phyloP scores from a whole-genome alignment of 1,140 invertebrate genomes.

The Glossosoma conforme region DNA sequence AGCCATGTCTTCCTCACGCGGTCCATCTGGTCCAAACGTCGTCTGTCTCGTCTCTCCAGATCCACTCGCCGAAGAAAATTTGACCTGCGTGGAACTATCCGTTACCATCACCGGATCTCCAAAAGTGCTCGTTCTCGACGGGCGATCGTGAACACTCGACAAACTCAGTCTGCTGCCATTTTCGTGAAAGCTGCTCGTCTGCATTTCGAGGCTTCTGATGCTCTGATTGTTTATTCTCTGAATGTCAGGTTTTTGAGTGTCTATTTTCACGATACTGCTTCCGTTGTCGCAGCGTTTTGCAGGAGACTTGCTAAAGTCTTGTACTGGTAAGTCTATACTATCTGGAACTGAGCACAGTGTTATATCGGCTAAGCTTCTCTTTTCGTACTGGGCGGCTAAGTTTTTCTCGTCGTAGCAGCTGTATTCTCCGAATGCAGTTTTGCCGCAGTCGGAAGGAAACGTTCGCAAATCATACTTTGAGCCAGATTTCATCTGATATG shows the following conservation, averaged over 20 bases:
- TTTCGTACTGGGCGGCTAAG: conserved; percentile 38
- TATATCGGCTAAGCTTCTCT: conserved; percentile 55
- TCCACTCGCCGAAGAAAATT: conserved; percentile 39
- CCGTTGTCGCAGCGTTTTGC: conserved; percentile 51
- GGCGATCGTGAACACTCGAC: conserved; percentile 47
- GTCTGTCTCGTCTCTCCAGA: conserved; percentile 25
- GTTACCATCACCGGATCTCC: conserved; percentile 40
- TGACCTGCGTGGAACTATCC: conserved; percentile 48
- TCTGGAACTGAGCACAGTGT: conserved; percentile 53
- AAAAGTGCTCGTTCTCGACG: conserved; percentile 45
- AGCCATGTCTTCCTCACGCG: conserved; percentile 36
- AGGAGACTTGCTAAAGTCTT: conserved; percentile 61
- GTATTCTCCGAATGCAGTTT: conserved; percentile 56
- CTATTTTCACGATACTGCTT: conserved; percentile 45
- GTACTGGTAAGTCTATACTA: conserved; percentile 57
- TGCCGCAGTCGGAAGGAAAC: conserved; percentile 47
- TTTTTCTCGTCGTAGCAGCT: conserved; percentile 61
- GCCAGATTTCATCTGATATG: conserved; percentile 33
- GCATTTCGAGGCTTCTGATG: conserved; percentile 35
- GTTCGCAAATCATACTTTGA: conserved; percentile 51
- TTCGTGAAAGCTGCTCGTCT: conserved; percentile 32
- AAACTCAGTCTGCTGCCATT: conserved; percentile 35
- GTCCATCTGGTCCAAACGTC: conserved; percentile 35
- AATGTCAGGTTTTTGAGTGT: conserved; percentile 52
- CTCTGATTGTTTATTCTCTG: conserved; percentile 38